Evolutionary conservation across 2,888 invertebrate species (phyloP).

Genomic region (Chalcis sispes): DNA sequence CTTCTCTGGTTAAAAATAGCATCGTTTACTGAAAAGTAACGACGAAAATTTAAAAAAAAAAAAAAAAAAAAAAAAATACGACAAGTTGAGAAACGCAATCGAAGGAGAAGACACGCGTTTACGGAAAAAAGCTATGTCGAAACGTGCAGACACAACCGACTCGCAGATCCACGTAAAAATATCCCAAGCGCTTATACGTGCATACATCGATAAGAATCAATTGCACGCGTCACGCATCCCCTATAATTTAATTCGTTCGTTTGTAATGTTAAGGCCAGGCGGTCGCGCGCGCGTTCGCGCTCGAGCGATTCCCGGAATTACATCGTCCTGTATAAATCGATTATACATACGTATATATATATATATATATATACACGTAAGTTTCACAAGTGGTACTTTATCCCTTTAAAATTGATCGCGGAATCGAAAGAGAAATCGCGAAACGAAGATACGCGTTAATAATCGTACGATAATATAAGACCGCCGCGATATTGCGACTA

Average conservation of each 20-base stretch:
- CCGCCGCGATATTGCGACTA: too few relatives aligned
- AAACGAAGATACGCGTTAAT: too few relatives aligned
- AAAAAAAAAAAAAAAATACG: not conserved
- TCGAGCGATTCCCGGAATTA: constrained; percentile 36
- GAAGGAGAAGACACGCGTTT: too few relatives aligned
- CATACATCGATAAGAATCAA: constrained; percentile 52
- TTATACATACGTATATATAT: not conserved
- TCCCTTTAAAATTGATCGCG: constrained; percentile 47
- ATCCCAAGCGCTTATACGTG: not conserved
- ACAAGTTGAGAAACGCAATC: too few relatives aligned
- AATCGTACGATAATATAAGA: too few relatives aligned
- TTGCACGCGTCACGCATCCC: constrained; percentile 43
- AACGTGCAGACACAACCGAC: constrained; percentile 1
- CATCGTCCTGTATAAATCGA: not conserved
- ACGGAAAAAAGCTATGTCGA: too few relatives aligned
- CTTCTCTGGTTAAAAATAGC: constrained; percentile 29
- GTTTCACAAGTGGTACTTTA: constrained; percentile 10
- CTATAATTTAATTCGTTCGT: constrained; percentile 43
- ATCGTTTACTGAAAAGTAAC: not conserved
- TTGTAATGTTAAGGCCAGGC: too few relatives aligned
- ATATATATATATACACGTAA: not conserved
- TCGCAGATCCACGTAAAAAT: too few relatives aligned
- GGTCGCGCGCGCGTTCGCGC: constrained; percentile 3
- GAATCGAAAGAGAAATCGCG: too few relatives aligned
- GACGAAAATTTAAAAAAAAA: not conserved